Conservation (phyloP, 2,888 invertebrate genomes). For the Euzophera pinguis region DNA sequence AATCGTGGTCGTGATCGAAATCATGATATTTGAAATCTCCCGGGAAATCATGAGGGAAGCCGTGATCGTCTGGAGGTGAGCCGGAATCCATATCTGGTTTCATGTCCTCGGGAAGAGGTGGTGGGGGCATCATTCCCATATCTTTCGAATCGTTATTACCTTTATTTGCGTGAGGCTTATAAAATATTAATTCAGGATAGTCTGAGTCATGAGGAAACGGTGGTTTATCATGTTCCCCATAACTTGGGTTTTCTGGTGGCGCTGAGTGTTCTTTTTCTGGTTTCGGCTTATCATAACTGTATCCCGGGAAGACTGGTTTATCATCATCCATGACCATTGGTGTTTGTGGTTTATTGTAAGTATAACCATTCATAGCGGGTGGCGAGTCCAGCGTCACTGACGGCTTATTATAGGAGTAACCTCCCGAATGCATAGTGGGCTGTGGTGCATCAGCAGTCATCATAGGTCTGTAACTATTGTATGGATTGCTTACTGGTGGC, state of each 20-base stretch:
- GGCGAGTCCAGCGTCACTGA: conserved; percentile 15
- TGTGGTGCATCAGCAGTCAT: conserved; percentile 38
- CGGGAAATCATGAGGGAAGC: conserved; percentile 70
- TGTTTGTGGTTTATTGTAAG: conserved; percentile 21
- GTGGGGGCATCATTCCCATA: conserved; percentile 59
- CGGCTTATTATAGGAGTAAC: conserved; percentile 37
- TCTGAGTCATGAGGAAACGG: conserved; percentile 43
- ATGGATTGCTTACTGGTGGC: conserved; percentile 50
- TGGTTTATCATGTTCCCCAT: conserved; percentile 37
- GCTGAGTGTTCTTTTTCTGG: conserved; percentile 32
- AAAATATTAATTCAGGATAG: conserved; percentile 57
- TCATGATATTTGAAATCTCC: conserved; percentile 64
- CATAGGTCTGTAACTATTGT: conserved; percentile 58
- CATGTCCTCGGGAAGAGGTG: conserved; percentile 36
- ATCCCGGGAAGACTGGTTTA: conserved; percentile 41
- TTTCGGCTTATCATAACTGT: conserved; percentile 49
- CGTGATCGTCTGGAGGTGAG: conserved; percentile 51
- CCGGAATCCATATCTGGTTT: conserved; percentile 43
- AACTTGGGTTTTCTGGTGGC: conserved; percentile 22
- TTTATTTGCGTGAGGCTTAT: conserved; percentile 46
- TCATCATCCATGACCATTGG: conserved; percentile 18
- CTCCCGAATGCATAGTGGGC: conserved; percentile 28
- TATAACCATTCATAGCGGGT: conserved; percentile 19
- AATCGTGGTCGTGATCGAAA: conserved; percentile 52
- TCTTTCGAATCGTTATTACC: conserved; percentile 26